Evolutionary conservation across 2,113 vertebrate species (phyloP).

Genomic region (Notarius lentiginosus): DNA sequence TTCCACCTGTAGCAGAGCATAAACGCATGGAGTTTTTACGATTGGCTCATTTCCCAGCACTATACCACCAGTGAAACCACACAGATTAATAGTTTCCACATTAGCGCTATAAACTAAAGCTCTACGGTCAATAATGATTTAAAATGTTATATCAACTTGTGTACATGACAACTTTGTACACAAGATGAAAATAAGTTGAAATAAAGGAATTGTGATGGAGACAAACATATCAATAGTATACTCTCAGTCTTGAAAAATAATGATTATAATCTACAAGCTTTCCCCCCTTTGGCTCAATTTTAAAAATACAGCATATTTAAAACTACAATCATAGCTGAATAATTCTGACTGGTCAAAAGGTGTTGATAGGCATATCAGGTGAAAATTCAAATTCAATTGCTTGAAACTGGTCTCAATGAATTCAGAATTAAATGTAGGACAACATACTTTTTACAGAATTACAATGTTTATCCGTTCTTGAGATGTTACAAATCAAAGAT

Average conservation of each 20-base stretch:
- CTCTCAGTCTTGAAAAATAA: not conserved
- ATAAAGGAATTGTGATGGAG: not conserved
- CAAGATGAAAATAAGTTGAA: not conserved
- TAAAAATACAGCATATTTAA: no score
- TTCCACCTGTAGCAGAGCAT: conserved; percentile 77
- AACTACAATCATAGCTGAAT: not conserved
- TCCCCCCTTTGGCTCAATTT: no score
- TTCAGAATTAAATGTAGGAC: no score
- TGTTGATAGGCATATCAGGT: no score
- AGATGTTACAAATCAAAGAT: no score
- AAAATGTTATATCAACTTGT: not conserved
- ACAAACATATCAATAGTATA: not conserved
- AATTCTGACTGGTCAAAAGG: not conserved
- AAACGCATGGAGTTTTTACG: conserved; percentile 4
- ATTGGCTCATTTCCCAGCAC: not conserved
- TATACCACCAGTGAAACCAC: not conserved
- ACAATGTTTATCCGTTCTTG: no score
- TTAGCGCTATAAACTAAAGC: not conserved
- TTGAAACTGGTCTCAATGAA: no score
- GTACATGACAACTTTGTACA: not conserved
- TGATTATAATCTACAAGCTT: no score
- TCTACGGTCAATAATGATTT: not conserved
- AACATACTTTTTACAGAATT: no score
- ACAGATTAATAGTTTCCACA: not conserved
- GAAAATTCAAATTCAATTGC: no score